Evolutionary conservation across 2,888 invertebrate species (phyloP).

Genomic region (Penaeus monodon): DNA sequence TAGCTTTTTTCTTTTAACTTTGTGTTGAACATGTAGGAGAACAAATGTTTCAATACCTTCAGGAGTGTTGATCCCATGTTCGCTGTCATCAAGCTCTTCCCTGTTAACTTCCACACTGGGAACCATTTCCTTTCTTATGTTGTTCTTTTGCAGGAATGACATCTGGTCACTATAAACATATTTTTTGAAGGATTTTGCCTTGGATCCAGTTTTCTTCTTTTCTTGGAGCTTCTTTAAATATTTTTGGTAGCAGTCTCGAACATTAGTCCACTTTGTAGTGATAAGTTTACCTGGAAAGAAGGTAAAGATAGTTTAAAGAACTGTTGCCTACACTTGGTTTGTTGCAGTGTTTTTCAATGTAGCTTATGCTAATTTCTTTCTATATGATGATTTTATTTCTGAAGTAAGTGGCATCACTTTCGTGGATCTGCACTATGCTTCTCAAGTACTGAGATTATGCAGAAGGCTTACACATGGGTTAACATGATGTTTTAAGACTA

Average conservation of each 20-base stretch:
- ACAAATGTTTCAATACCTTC: background rate
- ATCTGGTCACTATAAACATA: conserved; percentile 2
- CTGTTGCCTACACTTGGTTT: too few relatives aligned
- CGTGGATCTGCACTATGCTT: too few relatives aligned
- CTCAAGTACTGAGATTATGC: too few relatives aligned
- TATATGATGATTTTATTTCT: too few relatives aligned
- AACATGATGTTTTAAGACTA: too few relatives aligned
- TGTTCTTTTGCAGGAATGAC: background rate
- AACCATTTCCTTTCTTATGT: background rate
- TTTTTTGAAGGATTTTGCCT: background rate
- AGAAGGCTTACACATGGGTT: too few relatives aligned
- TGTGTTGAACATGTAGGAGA: background rate
- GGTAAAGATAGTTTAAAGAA: background rate
- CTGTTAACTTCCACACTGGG: background rate
- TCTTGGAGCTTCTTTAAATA: conserved; percentile 6
- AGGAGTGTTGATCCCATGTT: background rate
- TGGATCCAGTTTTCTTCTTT: background rate
- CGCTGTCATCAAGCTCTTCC: background rate
- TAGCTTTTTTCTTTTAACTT: background rate
- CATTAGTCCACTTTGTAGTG: background rate
- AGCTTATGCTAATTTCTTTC: too few relatives aligned
- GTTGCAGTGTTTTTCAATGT: too few relatives aligned
- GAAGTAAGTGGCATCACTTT: too few relatives aligned
- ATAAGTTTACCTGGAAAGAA: background rate
- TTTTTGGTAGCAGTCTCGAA: conserved; percentile 2